Conservation (phyloP, 2,113 vertebrate genomes). For the Ochotona princeps region DNA sequence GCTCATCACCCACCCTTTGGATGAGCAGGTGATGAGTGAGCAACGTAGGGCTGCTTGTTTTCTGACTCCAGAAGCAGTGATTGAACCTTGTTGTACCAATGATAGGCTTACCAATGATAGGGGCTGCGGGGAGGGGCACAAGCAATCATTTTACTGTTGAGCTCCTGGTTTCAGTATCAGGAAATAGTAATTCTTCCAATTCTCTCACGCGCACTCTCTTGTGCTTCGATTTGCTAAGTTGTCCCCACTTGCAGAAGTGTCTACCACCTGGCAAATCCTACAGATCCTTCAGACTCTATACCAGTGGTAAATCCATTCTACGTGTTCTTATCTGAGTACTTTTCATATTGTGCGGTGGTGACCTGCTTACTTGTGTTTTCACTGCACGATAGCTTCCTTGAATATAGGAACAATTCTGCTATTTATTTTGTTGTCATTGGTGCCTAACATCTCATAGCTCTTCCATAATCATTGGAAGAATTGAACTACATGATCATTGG, state of each 20-base stretch:
- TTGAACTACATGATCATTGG: not conserved
- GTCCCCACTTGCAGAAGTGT: not conserved
- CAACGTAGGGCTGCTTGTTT: not conserved
- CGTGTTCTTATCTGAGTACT: not conserved
- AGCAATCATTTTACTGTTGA: not conserved
- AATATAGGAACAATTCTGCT: not conserved
- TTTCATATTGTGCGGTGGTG: not conserved
- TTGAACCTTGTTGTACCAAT: not conserved
- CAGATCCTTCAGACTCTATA: not conserved
- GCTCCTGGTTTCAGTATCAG: not conserved
- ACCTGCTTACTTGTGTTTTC: slow-evolving; percentile 18
- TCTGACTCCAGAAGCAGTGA: slow-evolving; percentile 23
- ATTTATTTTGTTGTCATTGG: slow-evolving; percentile 10
- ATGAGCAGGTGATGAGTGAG: not conserved
- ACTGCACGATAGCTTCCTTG: not conserved
- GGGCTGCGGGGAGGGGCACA: not conserved
- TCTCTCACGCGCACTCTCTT: not conserved
- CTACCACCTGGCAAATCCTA: not conserved
- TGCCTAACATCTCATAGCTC: not conserved
- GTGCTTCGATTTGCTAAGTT: not conserved
- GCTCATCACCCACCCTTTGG: not conserved
- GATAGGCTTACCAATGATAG: not conserved
- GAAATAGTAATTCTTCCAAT: not conserved
- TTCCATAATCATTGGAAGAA: slow-evolving; percentile 1
- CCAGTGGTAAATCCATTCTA: not conserved